Conservation (phyloP, 2,113 vertebrate species). For the Phalacrocorax brasilianus region DNA sequence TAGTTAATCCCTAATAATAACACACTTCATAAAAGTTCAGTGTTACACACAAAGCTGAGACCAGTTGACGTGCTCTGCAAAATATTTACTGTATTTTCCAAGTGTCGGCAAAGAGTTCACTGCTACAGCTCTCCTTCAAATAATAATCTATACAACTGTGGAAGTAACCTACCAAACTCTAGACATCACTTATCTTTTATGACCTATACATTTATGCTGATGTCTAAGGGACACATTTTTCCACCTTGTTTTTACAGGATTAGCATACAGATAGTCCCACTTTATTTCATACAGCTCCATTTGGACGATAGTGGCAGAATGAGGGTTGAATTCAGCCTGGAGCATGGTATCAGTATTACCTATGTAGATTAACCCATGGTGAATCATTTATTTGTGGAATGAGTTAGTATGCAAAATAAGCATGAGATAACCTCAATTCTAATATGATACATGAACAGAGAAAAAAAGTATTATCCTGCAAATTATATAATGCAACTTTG, state of each 20-base stretch:
- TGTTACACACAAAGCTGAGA: slow-evolving; percentile 11
- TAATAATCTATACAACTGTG: background rate
- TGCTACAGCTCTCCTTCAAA: slow-evolving; percentile 14
- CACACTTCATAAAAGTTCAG: slow-evolving; percentile 40
- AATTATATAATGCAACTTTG: background rate
- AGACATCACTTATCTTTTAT: background rate
- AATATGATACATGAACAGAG: background rate
- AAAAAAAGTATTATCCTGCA: background rate
- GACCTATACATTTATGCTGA: background rate
- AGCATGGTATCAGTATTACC: background rate
- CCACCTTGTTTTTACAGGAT: background rate
- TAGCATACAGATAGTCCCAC: background rate
- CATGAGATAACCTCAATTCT: background rate
- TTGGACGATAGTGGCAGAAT: background rate
- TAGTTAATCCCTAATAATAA: slow-evolving; percentile 69
- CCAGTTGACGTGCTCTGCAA: background rate
- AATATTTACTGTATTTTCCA: slow-evolving; percentile 34
- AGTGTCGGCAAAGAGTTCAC: background rate
- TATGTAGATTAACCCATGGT: background rate
- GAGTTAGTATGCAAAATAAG: background rate
- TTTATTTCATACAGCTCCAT: background rate
- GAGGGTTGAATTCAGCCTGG: background rate
- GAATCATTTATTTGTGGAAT: background rate
- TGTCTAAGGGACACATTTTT: background rate
- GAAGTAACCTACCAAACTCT: background rate